Evolutionary conservation across 2,113 vertebrate species (phyloP), one percentile per base, ranked within the genome.

Genomic region (Nycticebus coucang): DNA sequence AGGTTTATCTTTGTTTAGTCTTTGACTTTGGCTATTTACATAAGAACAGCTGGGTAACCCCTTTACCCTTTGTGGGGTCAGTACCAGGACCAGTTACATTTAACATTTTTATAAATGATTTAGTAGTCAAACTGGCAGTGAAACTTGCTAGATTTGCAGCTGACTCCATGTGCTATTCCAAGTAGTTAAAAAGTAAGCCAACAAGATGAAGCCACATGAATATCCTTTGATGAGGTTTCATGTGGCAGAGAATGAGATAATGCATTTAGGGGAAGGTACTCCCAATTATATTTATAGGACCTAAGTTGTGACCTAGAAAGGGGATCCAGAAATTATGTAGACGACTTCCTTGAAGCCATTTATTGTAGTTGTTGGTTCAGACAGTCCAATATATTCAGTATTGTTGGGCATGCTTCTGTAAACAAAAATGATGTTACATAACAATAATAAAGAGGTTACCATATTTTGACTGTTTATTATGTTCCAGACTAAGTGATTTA

Each of bases 241-340:
- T 92, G 84, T 72, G 74, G 74, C 59, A 55, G 13, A 91, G 72
- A 87, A 74, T 6, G 95, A 96, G 74, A 86, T 74, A 92, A 91
- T 96, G 79, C 66, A 89, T 83, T 90, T 88, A 85, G 41, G 88
- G 83, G 81, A 82, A 94, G 55, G 71, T 84, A 89, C 33, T 96
- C 89, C 79, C 95, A 91, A 85, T 88, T 93, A 69, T 75, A 89
- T 72, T 83, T 91, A 57, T 74, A 95, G 89, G 82, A 87, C 62
- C 66, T 96, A 72, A 90, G 50, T 94, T 97, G 60, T 71, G 57
- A 97, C 94, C 85, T 71, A 89, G 95, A 88, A 96, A 75, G 78
- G 71, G 77, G 37, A 88, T 90, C 92, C 88, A 94, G 85, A 89
- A 90, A 91, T 79, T 75, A 62, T 50, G 14, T 64, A 12, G 57